These are phyloP conservation scores for Chionomys nivalis DNA, from an alignment of 2,113 vertebrate genomes.

Conservation along the genomic window DNA sequence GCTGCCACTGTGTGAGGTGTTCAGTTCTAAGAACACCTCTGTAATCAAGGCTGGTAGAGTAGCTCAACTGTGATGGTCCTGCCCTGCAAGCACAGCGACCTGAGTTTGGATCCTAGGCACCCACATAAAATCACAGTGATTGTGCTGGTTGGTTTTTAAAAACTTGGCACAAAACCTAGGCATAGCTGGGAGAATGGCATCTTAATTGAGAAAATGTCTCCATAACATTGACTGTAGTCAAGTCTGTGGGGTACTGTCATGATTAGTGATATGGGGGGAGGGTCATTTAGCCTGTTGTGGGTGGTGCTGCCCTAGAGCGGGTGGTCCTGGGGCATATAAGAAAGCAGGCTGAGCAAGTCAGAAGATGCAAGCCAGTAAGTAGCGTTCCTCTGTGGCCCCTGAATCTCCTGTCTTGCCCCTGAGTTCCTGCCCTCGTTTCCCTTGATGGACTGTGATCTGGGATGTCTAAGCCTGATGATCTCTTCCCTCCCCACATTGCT, in stretches of 20 bases:
- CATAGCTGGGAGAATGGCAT: not conserved
- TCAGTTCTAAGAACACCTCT: not conserved
- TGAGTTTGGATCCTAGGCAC: not conserved
- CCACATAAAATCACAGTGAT: too few relatives aligned
- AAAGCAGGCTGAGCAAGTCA: too few relatives aligned
- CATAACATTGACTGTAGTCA: too few relatives aligned
- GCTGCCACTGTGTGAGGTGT: fast-evolving
- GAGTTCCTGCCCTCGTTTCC: not conserved
- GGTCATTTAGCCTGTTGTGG: too few relatives aligned
- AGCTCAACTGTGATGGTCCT: not conserved
- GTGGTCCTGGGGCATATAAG: too few relatives aligned
- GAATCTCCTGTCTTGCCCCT: not conserved
- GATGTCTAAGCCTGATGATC: not conserved
- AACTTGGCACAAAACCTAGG: not conserved
- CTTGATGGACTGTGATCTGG: not conserved
- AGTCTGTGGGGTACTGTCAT: too few relatives aligned
- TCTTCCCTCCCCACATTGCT: not conserved
- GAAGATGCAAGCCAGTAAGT: too few relatives aligned
- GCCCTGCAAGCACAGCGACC: not conserved
- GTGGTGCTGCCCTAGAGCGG: fast-evolving
- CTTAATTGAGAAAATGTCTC: too few relatives aligned
- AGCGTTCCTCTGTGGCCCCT: not conserved
- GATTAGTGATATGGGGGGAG: too few relatives aligned
- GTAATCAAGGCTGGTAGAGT: not conserved
- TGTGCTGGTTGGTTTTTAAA: not conserved